These are phyloP conservation scores for Lophochroa leadbeateri DNA, from an alignment of 2,113 vertebrate genomes.

Conservation along the genomic window DNA sequence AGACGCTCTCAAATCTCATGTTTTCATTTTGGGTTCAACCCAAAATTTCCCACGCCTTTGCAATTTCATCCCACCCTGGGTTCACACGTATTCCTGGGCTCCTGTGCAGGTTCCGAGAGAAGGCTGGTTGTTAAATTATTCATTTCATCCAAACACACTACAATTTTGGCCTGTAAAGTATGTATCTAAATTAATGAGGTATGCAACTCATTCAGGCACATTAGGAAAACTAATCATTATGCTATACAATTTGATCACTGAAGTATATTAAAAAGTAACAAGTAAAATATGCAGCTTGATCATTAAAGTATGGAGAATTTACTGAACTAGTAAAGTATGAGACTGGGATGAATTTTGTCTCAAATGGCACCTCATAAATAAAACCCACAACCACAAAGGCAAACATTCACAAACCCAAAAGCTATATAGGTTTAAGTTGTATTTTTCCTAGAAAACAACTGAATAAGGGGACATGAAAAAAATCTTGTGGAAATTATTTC, in stretches of 20 bases:
- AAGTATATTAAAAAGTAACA: slow-evolving; percentile 67
- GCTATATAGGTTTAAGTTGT: not conserved
- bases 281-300: slow-evolving; percentile 61
- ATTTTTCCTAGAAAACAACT: slow-evolving; percentile 3
- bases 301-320: slow-evolving; percentile 64
- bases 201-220: slow-evolving; percentile 45
- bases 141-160: not conserved
- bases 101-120: not conserved
- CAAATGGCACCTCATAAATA: slow-evolving; percentile 64
- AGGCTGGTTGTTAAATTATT: slow-evolving; percentile 30
- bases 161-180: not conserved
- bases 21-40: not conserved
- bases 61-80: not conserved
- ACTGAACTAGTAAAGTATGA: slow-evolving; percentile 56
- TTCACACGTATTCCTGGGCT: not conserved
- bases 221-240: slow-evolving; percentile 40
- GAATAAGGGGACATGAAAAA: not conserved
- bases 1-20: slow-evolving; percentile 9
- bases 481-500: not conserved
- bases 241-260: slow-evolving; percentile 54
- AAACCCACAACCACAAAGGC: slow-evolving; percentile 31
- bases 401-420: slow-evolving; percentile 37
- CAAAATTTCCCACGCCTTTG: slow-evolving; percentile 11
- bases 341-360: slow-evolving; percentile 60
- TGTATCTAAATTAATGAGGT: slow-evolving; percentile 50